These are phyloP conservation scores for Phallusia fumigata DNA, from an alignment of 23 tunicate species.

Conservation along the genomic window DNA sequence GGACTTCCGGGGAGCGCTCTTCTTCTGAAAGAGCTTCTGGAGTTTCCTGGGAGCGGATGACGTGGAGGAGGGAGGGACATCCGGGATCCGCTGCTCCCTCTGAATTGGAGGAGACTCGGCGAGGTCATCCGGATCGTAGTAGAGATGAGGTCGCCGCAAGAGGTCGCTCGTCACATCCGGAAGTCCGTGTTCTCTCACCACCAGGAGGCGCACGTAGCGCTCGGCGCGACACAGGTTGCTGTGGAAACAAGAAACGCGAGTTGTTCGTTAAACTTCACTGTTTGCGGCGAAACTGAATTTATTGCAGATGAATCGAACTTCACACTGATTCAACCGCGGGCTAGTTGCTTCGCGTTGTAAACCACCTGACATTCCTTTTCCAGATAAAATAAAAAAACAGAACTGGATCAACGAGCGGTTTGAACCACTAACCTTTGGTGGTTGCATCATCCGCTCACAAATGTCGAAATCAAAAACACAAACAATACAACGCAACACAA, in stretches of 20 bases:
- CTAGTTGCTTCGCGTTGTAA: too few species aligned
- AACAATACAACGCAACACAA: too few species aligned
- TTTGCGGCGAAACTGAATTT: not conserved
- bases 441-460: too few species aligned
- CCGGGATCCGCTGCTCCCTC: not conserved
- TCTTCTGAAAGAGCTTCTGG: slow-evolving; percentile 44
- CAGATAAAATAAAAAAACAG: too few species aligned
- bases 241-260: slow-evolving; percentile 17
- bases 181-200: slow-evolving; percentile 66
- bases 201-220: slow-evolving; percentile 59
- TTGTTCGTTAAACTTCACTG: too few species aligned
- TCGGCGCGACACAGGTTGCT: slow-evolving; percentile 89
- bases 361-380: too few species aligned
- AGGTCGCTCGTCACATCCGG: slow-evolving; percentile 60
- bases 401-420: too few species aligned
- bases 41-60: slow-evolving; percentile 11
- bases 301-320: not conserved
- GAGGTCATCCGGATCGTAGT: slow-evolving; percentile 76
- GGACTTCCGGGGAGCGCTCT: not conserved
- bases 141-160: slow-evolving; percentile 72
- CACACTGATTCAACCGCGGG: too few species aligned
- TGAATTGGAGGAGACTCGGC: not conserved
- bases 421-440: too few species aligned
- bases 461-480: too few species aligned
- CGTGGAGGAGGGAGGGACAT: not conserved